These are phyloP conservation scores for Heliconius melpomene DNA, from an alignment of 1,140 invertebrate genomes.

Conservation along the genomic window DNA sequence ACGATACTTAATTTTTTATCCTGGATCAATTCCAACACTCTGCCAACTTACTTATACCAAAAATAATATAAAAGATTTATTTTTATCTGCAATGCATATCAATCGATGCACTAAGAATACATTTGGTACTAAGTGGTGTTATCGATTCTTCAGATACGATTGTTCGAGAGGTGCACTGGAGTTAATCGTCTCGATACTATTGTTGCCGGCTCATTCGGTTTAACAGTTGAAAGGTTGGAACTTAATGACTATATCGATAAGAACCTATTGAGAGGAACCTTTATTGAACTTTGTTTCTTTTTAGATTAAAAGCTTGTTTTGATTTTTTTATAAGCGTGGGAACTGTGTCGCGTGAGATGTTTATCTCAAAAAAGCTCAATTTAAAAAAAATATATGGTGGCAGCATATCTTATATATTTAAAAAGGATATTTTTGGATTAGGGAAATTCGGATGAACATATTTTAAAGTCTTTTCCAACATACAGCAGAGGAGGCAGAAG, in stretches of 20 bases:
- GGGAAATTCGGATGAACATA: background rate
- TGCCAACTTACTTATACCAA: no score
- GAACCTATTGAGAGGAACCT: slow-evolving; percentile 21
- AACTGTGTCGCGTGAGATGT: no score
- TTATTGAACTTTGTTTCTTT: slow-evolving; percentile 19
- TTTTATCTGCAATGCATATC: background rate
- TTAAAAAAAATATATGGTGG: no score
- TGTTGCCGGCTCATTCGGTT: slow-evolving; percentile 30
- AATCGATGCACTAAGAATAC: slow-evolving; percentile 20
- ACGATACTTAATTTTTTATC: no score
- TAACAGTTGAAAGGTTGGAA: slow-evolving; percentile 33
- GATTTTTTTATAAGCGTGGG: background rate
- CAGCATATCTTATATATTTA: no score
- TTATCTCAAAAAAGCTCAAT: no score
- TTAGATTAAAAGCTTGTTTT: slow-evolving; percentile 2
- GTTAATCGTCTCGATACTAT: slow-evolving; percentile 29
- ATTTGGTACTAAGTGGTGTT: slow-evolving; percentile 26
- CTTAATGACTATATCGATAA: slow-evolving; percentile 32
- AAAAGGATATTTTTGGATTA: no score
- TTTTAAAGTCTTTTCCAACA: no score
- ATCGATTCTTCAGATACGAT: slow-evolving; percentile 27
- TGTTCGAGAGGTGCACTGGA: slow-evolving; percentile 24
- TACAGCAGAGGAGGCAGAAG: background rate
- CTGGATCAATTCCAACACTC: no score
- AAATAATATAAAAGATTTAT: no score